Evolutionary conservation across 2,797 vertebrate species (phyloP).

Genomic region (Echiichthys vipera): DNA sequence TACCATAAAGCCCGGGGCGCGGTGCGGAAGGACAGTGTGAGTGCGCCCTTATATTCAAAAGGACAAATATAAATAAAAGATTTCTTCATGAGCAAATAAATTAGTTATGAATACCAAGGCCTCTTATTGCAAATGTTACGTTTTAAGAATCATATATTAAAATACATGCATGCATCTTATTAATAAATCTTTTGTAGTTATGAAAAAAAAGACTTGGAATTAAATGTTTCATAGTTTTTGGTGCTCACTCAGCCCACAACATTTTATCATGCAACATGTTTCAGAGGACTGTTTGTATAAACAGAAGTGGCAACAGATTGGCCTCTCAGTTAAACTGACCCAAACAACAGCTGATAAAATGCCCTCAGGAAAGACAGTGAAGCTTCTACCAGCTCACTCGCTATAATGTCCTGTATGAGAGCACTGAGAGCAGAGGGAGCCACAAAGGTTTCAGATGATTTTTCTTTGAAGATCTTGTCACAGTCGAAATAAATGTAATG

Average conservation of each 20-base stretch:
- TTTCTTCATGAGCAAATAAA: too few relatives aligned
- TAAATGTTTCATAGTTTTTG: background rate
- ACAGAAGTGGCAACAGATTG: slow-evolving; percentile 57
- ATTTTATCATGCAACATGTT: background rate
- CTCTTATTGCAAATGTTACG: too few relatives aligned
- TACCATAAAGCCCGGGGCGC: too few relatives aligned
- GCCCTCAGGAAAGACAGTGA: slow-evolving; percentile 35
- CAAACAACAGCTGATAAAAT: slow-evolving; percentile 60
- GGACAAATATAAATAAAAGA: too few relatives aligned
- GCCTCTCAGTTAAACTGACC: slow-evolving; percentile 53
- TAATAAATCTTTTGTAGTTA: too few relatives aligned
- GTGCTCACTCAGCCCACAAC: background rate
- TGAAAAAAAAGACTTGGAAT: background rate
- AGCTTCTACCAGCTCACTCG: slow-evolving; percentile 26
- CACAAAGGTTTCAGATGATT: slow-evolving; percentile 21
- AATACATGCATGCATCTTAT: too few relatives aligned
- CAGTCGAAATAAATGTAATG: slow-evolving; percentile 9
- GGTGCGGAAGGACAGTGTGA: too few relatives aligned
- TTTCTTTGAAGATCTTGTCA: slow-evolving; percentile 34
- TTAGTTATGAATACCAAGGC: too few relatives aligned
- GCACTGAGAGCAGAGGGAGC: background rate
- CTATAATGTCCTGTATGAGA: background rate
- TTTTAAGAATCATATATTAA: too few relatives aligned
- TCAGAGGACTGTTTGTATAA: slow-evolving; percentile 1
- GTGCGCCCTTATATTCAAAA: too few relatives aligned